Conservation (phyloP, 2,888 invertebrate species). For the Cheilosia impressa region DNA sequence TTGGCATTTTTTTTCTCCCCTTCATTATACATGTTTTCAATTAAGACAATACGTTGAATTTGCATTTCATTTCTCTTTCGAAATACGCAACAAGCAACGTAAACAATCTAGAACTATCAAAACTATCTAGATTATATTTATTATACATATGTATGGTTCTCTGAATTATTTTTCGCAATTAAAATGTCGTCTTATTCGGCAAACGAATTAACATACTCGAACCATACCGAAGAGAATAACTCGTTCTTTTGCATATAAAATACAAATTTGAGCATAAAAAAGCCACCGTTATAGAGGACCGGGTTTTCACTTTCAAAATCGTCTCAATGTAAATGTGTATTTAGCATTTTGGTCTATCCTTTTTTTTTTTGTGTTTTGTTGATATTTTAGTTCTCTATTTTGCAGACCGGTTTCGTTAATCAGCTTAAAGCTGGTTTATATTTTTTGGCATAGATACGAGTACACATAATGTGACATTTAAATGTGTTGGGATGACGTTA, state of each 20-base stretch:
- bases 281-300: neutral
- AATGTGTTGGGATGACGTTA: neutral
- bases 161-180: neutral
- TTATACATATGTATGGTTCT: neutral
- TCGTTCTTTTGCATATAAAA: neutral
- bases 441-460: conserved; percentile 6
- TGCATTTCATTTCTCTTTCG: neutral
- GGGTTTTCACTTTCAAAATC: neutral
- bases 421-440: neutral
- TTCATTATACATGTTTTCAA: neutral
- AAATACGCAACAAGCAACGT: neutral
- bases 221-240: neutral
- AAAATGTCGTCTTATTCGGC: neutral
- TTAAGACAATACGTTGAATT: neutral
- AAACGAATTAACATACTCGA: neutral
- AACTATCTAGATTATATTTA: too few relatives aligned
- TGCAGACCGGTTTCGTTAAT: neutral
- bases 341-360: neutral
- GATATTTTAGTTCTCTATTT: neutral
- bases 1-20: neutral
- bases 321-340: neutral
- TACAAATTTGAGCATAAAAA: neutral
- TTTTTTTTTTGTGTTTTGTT: neutral
- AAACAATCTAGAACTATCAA: neutral
- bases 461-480: neutral